These are phyloP conservation scores for Diadophis punctatus DNA, from an alignment of 2,113 vertebrate species.

Conservation along the genomic window DNA sequence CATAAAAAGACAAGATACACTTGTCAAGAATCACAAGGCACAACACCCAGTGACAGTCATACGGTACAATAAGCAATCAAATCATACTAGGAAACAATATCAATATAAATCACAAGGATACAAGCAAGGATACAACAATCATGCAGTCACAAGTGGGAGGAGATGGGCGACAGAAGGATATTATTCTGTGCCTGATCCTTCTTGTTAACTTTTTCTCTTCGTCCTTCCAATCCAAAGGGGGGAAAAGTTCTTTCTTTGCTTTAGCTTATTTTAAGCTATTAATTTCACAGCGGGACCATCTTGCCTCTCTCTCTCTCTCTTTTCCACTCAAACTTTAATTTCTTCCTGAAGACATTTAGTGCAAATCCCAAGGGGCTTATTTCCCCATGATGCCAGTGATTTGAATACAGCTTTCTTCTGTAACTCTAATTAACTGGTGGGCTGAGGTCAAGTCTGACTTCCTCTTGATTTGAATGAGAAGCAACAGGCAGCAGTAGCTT, in stretches of 20 bases:
- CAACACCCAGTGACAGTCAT: too few species aligned
- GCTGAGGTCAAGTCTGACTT: not conserved
- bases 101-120: too few species aligned
- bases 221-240: constrained; percentile 1
- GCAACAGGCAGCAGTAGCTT: not conserved
- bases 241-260: constrained; percentile 25
- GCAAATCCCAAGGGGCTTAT: constrained; percentile 21
- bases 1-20: too few species aligned
- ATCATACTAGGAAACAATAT: too few species aligned
- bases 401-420: constrained; percentile 13
- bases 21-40: too few species aligned
- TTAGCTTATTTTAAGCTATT: constrained; percentile 19
- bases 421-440: constrained; percentile 22
- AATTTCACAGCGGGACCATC: constrained; percentile 31
- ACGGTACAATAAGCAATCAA: too few species aligned
- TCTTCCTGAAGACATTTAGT: constrained; percentile 42
- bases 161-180: not conserved
- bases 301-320: not conserved
- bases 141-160: too few species aligned
- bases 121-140: too few species aligned
- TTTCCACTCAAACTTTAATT: constrained; percentile 44
- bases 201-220: not conserved
- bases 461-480: constrained; percentile 5
- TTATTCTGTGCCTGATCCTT: constrained; percentile 34
- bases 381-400: constrained; percentile 30